Percentiles rank a stretch among this genome's conserved stretches.
These are phyloP conservation scores for Mormyrus lacerda DNA, from an alignment of 2,113 vertebrate species.

Conservation along the genomic window DNA sequence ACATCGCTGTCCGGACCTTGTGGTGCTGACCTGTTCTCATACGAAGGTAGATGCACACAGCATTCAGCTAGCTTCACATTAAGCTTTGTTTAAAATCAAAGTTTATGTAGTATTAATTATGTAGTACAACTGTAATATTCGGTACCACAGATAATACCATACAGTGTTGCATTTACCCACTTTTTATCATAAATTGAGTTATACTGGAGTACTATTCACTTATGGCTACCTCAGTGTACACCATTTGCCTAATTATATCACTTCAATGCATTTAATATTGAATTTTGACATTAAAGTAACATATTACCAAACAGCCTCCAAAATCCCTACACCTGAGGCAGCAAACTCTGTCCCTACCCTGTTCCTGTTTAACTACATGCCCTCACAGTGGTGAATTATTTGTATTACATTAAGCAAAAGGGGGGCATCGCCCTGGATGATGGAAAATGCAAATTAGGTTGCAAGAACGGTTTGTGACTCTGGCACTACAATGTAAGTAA, in stretches of 20 bases:
- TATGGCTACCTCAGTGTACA: background rate
- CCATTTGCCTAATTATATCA: background rate
- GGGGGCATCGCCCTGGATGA: background rate
- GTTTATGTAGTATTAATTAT: background rate
- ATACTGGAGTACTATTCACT: background rate
- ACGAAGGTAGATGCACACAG: background rate
- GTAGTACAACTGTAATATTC: background rate
- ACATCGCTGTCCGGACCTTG: background rate
- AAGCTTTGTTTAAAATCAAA: background rate
- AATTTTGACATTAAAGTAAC: background rate
- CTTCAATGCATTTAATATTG: background rate
- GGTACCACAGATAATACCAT: background rate
- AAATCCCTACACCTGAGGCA: background rate
- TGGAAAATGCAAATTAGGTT: background rate
- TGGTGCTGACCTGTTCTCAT: background rate
- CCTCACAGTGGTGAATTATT: background rate
- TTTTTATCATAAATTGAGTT: background rate
- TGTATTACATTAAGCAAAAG: background rate
- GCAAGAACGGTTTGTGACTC: background rate
- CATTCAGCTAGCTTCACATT: background rate
- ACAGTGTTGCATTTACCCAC: background rate
- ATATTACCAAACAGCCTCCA: background rate
- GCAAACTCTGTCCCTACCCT: background rate
- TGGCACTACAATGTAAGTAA: background rate
- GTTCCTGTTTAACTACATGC: background rate